phyloP scores from a whole-genome alignment of 2,113 vertebrate species.

The Ceyx margarethae region DNA sequence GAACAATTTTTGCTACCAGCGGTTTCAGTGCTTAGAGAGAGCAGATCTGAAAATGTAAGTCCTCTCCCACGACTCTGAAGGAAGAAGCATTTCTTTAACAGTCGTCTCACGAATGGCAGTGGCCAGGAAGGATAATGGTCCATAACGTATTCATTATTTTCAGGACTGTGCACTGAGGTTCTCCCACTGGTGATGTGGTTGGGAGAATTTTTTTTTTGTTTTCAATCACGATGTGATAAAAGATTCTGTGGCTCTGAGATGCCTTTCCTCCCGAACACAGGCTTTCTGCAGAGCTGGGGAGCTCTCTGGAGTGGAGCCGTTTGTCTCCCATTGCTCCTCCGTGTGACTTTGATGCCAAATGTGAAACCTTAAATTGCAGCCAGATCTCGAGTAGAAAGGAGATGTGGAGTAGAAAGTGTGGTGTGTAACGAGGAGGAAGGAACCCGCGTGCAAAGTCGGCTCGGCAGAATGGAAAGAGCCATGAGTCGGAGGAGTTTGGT shows the following conservation, averaged over 20 bases:
- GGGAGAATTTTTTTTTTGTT: neutral
- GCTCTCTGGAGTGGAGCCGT: accelerated
- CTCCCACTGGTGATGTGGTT: neutral
- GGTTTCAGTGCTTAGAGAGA: neutral
- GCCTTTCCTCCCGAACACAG: neutral
- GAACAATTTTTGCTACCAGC: neutral
- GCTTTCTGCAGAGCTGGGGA: neutral
- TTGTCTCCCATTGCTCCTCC: accelerated
- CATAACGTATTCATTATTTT: slow-evolving; percentile 45
- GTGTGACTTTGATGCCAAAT: neutral
- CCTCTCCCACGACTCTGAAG: neutral
- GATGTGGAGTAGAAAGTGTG: too few relatives aligned
- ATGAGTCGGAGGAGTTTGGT: too few relatives aligned
- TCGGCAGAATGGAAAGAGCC: too few relatives aligned
- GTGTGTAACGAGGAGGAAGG: too few relatives aligned
- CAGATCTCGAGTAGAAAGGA: neutral
- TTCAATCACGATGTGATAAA: neutral
- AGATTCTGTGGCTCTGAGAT: neutral
- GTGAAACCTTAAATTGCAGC: neutral
- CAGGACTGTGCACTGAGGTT: slow-evolving; percentile 14
- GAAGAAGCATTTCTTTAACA: neutral
- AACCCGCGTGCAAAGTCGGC: too few relatives aligned
- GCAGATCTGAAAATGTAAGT: neutral
- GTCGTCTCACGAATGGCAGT: neutral
- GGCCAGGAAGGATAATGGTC: slow-evolving; percentile 48